These are phyloP conservation scores for Halcyon leucocephala DNA, from an alignment of 2,797 vertebrate genomes.

Conservation along the genomic window DNA sequence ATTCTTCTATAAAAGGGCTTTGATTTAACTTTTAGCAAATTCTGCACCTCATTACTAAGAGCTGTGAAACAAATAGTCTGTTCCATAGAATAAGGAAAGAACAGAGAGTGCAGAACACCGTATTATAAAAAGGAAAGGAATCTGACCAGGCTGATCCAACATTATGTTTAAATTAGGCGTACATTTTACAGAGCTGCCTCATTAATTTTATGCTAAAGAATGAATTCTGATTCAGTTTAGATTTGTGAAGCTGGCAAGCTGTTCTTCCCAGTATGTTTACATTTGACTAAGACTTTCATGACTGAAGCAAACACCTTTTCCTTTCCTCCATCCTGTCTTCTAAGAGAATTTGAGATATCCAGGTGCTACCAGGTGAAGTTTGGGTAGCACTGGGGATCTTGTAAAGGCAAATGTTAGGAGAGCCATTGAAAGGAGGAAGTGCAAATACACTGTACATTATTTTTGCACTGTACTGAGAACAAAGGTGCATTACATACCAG, in stretches of 20 bases:
- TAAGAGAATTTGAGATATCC: not conserved
- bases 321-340: not conserved
- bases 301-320: not conserved
- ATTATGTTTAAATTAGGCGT: not conserved
- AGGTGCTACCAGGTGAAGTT: not conserved
- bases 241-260: not conserved
- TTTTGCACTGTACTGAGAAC: not conserved
- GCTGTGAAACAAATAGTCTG: not conserved
- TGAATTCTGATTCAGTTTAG: not conserved
- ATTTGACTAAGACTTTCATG: not conserved
- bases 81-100: not conserved
- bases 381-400: not conserved
- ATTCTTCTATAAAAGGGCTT: not conserved
- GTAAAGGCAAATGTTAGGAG: not conserved
- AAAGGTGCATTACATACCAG: not conserved
- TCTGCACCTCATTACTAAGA: not conserved
- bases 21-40: not conserved
- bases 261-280: not conserved
- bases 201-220: not conserved
- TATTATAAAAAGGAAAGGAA: not conserved
- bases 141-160: not conserved
- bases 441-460: not conserved
- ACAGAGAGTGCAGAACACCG: not conserved
- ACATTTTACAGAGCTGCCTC: not conserved
- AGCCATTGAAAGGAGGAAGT: not conserved